Evolutionary conservation across 2,888 invertebrate genomes (phyloP), one percentile per base, ranked within the genome.

Genomic region (Lithophane ornitopus): DNA sequence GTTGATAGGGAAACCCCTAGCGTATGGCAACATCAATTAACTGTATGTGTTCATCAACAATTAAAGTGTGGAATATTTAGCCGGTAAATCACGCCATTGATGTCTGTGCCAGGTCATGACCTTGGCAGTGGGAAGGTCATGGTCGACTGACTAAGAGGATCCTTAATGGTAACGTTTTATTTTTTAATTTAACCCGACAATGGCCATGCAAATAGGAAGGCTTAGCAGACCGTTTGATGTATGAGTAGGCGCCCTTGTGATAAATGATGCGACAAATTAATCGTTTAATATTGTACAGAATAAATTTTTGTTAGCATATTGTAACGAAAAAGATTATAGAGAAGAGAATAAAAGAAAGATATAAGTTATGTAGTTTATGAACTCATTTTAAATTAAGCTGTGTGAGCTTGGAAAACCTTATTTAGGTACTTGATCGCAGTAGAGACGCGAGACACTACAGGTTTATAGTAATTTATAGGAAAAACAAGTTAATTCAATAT

Each of bases 61-160:
- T 85, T 89, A 82, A 77, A 72, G 56, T 66, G 76, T 74, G 80
- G 81, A 87, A 87, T 82, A 84, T 77, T 73, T 67, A 70, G 84
- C 84, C 76, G 74, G 74, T 76, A 83, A 71, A 83, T 82, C 75
- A 69, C 69, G 78, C 71, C 78, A 82, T 85, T 81, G 76, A 76
- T 68, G 78, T 78, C 78, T 74, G 80, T 73, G 75, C 72, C 63
- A 19, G 74, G 65, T n/a, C 34, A 39, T 76, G 81, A 80, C 87
- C 88, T 87, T 87, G 86, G 70, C 70, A 74, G 54, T 80, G 80
- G 76, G 81, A 86, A 86, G 84, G 87, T 89, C 85, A 87, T 81
- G 87, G 86, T 86, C 84, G 69, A 73, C 46, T 85, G 84, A 85
- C 80, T 85, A 84, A 88, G 54, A 84, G 22, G 61, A 67, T 73